Percentiles rank a stretch among this genome's conserved stretches.
Evolutionary conservation across 1,140 invertebrate species (phyloP).

Genomic region (Tribolium castaneum): DNA sequence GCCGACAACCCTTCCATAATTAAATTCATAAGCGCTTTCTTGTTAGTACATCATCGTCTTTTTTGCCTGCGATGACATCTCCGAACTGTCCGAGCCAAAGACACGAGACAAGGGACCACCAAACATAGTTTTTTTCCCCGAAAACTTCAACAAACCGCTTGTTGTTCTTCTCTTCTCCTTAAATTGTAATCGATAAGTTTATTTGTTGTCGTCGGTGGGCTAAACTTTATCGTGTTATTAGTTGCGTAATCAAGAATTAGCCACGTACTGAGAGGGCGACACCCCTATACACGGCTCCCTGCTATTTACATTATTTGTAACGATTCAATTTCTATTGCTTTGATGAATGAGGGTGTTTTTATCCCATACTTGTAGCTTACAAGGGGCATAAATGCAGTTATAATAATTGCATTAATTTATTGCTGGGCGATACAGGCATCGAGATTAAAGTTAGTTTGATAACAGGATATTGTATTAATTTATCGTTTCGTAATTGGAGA

Average conservation of each 20-base stretch:
- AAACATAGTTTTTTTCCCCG: neutral
- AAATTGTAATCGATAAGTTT: constrained; percentile 24
- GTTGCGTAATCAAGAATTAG: constrained; percentile 50
- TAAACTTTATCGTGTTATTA: constrained; percentile 47
- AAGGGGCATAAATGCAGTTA: constrained; percentile 20
- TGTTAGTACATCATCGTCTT: neutral
- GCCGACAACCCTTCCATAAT: neutral
- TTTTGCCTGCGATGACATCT: constrained; percentile 21
- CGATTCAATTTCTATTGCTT: constrained; percentile 44
- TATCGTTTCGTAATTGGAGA: neutral
- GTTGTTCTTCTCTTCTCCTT: neutral
- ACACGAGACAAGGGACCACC: constrained; percentile 23
- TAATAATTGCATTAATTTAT: constrained; percentile 31
- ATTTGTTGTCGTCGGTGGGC: constrained; percentile 28
- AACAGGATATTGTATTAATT: neutral
- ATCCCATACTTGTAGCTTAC: constrained; percentile 9
- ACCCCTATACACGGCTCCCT: constrained; percentile 19
- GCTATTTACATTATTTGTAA: constrained; percentile 49
- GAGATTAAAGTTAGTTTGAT: no score
- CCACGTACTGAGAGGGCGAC: constrained; percentile 30
- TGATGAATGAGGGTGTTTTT: constrained; percentile 43
- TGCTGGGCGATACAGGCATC: neutral
- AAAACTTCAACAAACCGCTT: constrained; percentile 44
- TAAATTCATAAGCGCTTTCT: constrained; percentile 13
- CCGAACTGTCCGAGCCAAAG: neutral